A percentile compares a stretch with the other conserved stretches of the same genome.
Conservation (phyloP, 1,140 invertebrate species). For the Drosophila gunungcola region DNA sequence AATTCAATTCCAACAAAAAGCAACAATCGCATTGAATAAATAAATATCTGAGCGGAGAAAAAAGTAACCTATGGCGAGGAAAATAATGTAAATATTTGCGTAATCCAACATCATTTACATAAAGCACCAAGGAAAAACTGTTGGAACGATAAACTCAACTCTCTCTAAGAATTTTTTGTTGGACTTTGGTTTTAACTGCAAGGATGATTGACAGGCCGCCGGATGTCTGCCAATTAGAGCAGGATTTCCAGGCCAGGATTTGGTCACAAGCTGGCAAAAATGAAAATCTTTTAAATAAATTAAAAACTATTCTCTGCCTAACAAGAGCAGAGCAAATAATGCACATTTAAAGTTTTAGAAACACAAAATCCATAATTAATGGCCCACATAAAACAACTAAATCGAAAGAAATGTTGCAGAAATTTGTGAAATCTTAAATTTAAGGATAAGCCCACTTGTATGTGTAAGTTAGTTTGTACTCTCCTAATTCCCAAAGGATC, state of each 20-base stretch:
- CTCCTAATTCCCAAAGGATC: slow-evolving; percentile 45
- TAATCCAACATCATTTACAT: slow-evolving; percentile 29
- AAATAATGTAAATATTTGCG: slow-evolving; percentile 38
- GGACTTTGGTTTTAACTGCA: neutral
- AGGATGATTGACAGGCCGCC: slow-evolving; percentile 26
- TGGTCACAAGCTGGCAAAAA: slow-evolving; percentile 14
- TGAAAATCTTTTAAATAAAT: slow-evolving; percentile 34
- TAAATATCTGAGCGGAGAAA: slow-evolving; percentile 12
- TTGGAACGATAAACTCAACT: neutral
- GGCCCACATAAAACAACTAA: slow-evolving; percentile 14
- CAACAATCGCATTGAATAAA: slow-evolving; percentile 37
- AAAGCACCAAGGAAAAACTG: slow-evolving; percentile 8
- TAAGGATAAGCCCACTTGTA: slow-evolving; percentile 29
- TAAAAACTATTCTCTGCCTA: slow-evolving; percentile 7
- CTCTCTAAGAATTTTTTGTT: neutral
- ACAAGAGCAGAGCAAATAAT: slow-evolving; percentile 6
- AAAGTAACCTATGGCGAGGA: slow-evolving; percentile 15
- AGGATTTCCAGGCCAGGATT: slow-evolving; percentile 28
- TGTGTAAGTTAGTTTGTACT: slow-evolving; percentile 9
- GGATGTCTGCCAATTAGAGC: slow-evolving; percentile 46
- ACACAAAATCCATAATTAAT: slow-evolving; percentile 50
- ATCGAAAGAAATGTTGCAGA: slow-evolving; percentile 21
- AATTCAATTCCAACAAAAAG: slow-evolving; percentile 19
- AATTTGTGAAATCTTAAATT: slow-evolving; percentile 37
- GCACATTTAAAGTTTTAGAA: slow-evolving; percentile 7